phyloP scores from a whole-genome alignment of 2,113 vertebrate species.

The Balaeniceps rex region DNA sequence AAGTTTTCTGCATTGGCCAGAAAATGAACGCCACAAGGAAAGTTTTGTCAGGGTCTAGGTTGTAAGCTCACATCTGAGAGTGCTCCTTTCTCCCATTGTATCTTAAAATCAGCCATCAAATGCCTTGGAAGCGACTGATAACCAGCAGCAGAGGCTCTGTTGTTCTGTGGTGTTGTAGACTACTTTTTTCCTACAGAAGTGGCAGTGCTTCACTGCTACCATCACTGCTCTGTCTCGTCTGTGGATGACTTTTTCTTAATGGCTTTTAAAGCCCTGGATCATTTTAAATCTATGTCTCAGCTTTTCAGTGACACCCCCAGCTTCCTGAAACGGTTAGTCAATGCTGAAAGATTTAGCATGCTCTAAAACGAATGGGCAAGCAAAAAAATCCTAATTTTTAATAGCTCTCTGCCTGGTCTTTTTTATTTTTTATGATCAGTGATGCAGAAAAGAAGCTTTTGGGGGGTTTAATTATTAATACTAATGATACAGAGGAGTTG shows the following conservation, averaged over 20 bases:
- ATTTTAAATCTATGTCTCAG: neutral
- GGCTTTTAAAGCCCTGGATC: neutral
- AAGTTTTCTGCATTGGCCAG: neutral
- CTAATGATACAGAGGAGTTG: neutral
- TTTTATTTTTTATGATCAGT: neutral
- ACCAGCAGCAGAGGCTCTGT: neutral
- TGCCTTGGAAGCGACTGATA: neutral
- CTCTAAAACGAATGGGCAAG: neutral
- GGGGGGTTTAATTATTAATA: neutral
- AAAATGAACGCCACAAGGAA: neutral
- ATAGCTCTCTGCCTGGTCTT: neutral
- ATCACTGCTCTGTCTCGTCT: neutral
- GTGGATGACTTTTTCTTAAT: neutral
- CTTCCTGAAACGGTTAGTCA: neutral
- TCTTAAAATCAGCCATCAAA: neutral
- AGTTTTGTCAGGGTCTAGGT: neutral
- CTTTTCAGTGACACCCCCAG: neutral
- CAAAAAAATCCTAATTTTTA: neutral
- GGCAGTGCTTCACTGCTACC: neutral
- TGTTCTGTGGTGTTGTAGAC: neutral
- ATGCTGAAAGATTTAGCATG: neutral
- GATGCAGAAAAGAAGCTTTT: neutral
- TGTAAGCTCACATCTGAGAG: neutral
- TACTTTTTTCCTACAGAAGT: neutral
- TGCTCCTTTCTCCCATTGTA: neutral